Percentiles rank a stretch among this genome's conserved stretches.
phyloP scores from a whole-genome alignment of 2,113 vertebrate genomes.

The Aegithalos caudatus region DNA sequence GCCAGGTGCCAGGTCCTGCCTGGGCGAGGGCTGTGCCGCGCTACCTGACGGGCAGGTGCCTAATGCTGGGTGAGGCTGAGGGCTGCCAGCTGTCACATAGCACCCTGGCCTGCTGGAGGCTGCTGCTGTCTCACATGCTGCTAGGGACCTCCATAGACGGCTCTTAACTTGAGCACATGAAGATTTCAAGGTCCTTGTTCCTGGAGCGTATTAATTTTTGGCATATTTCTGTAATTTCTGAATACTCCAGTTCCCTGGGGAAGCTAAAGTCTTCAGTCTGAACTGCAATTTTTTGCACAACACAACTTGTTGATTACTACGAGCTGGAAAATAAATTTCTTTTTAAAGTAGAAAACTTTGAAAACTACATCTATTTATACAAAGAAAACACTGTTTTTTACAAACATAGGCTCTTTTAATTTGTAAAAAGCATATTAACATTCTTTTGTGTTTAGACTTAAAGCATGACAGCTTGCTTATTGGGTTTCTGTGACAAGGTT shows the following conservation, averaged over 20 bases:
- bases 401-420: neutral
- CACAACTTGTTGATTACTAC: neutral
- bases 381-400: neutral
- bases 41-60: neutral
- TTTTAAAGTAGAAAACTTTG: neutral
- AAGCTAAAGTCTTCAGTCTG: neutral
- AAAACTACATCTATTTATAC: neutral
- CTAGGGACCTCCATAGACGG: neutral
- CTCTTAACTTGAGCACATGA: neutral
- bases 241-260: neutral
- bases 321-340: neutral
- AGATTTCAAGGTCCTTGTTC: neutral
- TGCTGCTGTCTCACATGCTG: neutral
- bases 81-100: neutral
- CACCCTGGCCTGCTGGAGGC: neutral
- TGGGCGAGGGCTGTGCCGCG: fast-evolving
- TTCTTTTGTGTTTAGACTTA: neutral
- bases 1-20: neutral
- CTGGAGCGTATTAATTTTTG: neutral
- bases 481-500: neutral
- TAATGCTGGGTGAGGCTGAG: fast-evolving
- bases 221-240: neutral
- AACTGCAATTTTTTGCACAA: neutral
- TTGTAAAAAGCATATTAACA: neutral
- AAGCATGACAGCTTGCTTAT: neutral